Conservation (phyloP, 1,140 invertebrate species). For the Magallana ariakensis region DNA sequence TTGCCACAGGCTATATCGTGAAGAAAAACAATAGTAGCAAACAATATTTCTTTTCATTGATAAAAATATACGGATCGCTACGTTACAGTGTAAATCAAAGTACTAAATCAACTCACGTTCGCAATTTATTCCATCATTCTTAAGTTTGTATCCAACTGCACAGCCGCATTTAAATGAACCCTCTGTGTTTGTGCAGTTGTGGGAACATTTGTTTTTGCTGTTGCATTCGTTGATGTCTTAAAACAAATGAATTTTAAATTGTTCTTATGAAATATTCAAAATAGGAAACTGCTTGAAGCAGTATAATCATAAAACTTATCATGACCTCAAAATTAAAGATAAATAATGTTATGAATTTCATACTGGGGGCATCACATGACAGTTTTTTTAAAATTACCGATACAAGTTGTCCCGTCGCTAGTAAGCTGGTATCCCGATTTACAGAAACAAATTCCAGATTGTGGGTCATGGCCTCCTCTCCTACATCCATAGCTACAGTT, state of each 20-base stretch:
- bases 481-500: slow-evolving; percentile 4
- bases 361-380: no score
- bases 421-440: not conserved
- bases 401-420: not conserved
- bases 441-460: not conserved
- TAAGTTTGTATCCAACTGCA: not conserved
- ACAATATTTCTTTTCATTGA: no score
- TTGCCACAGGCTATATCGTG: not conserved
- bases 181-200: not conserved
- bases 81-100: no score
- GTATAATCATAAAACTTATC: no score
- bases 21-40: slow-evolving; percentile 4
- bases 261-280: not conserved
- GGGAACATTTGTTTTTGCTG: not conserved
- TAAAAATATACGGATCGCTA: not conserved
- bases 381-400: no score
- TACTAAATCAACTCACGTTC: not conserved
- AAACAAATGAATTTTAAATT: not conserved
- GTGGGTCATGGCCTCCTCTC: not conserved
- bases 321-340: no score
- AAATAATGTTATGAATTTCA: no score
- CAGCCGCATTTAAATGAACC: not conserved
- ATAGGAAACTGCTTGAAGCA: not conserved
- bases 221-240: not conserved
- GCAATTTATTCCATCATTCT: not conserved